A percentile compares a stretch with the other conserved stretches of the same genome.
Conservation (phyloP, 2,888 invertebrate species). For the Heteromyza rotundicornis region DNA sequence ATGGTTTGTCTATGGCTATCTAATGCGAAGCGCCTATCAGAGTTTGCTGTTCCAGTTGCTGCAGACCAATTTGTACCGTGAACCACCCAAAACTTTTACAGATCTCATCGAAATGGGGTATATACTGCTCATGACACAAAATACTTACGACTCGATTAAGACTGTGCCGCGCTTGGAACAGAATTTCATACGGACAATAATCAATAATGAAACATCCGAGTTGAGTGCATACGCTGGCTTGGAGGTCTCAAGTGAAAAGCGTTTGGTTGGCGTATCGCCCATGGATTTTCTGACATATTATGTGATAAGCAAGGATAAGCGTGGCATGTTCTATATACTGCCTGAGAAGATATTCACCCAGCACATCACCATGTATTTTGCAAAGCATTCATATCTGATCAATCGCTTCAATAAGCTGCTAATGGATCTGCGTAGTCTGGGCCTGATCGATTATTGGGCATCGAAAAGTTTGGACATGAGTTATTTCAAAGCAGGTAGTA, state of each 20-base stretch:
- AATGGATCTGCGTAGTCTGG: neutral
- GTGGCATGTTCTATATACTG: constrained; percentile 31
- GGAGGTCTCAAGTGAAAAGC: neutral
- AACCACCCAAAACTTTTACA: constrained; percentile 28
- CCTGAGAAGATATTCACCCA: constrained; percentile 36
- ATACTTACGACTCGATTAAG: constrained; percentile 24
- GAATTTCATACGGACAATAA: constrained; percentile 23
- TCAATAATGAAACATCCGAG: constrained; percentile 25
- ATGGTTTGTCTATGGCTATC: constrained; percentile 33
- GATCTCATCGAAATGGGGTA: constrained; percentile 29
- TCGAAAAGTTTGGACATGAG: neutral
- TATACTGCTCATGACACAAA: constrained; percentile 30
- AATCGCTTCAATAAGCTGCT: constrained; percentile 34
- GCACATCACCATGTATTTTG: constrained; percentile 39
- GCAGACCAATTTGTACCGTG: constrained; percentile 32
- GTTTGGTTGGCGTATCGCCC: constrained; percentile 26
- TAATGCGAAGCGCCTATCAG: constrained; percentile 40
- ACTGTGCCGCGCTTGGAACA: constrained; percentile 22
- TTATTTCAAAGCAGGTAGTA: neutral
- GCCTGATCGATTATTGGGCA: neutral
- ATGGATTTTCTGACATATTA: constrained; percentile 35
- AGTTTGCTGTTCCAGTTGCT: constrained; percentile 34
- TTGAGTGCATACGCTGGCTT: constrained; percentile 8
- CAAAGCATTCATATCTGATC: constrained; percentile 39
- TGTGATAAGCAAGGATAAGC: constrained; percentile 17